Conservation (phyloP, 2,113 vertebrate species). For the Silurus meridionalis region DNA sequence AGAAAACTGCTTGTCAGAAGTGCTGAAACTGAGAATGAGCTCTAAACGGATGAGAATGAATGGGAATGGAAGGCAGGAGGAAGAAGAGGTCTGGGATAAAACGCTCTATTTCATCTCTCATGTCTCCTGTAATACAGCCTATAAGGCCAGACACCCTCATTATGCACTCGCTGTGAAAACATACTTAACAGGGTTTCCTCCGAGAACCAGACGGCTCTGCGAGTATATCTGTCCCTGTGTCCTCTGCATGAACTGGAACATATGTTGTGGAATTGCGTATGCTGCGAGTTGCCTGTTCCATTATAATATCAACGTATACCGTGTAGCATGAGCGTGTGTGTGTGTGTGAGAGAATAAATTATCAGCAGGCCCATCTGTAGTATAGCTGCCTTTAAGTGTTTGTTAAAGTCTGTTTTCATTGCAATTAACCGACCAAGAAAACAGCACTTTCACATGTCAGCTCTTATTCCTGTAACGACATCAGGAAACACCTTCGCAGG, state of each 20-base stretch:
- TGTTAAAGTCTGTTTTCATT: constrained; percentile 55
- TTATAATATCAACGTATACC: not conserved
- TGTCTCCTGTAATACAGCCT: constrained; percentile 53
- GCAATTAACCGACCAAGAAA: constrained; percentile 66
- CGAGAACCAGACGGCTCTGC: constrained; percentile 54
- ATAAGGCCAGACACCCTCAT: constrained; percentile 60
- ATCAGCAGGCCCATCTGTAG: constrained; percentile 58
- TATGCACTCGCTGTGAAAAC: constrained; percentile 65
- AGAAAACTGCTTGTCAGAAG: constrained; percentile 71
- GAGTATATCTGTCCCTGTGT: not conserved
- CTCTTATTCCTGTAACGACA: constrained; percentile 65
- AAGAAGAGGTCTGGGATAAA: constrained; percentile 58
- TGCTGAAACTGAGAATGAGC: constrained; percentile 58
- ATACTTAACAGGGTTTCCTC: constrained; percentile 59
- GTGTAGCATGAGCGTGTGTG: not conserved
- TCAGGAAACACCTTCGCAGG: constrained; percentile 45
- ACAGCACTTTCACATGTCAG: constrained; percentile 73
- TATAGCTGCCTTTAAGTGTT: constrained; percentile 60
- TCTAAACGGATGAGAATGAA: constrained; percentile 44
- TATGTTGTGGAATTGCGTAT: not conserved
- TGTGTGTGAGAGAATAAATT: constrained; percentile 35
- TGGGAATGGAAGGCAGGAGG: constrained; percentile 30
- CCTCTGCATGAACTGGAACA: constrained; percentile 2
- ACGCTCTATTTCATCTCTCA: constrained; percentile 62
- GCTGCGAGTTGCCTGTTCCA: not conserved